Evolutionary conservation across 2,888 invertebrate species (phyloP).

Genomic region (Neoitamus cyanurus): DNA sequence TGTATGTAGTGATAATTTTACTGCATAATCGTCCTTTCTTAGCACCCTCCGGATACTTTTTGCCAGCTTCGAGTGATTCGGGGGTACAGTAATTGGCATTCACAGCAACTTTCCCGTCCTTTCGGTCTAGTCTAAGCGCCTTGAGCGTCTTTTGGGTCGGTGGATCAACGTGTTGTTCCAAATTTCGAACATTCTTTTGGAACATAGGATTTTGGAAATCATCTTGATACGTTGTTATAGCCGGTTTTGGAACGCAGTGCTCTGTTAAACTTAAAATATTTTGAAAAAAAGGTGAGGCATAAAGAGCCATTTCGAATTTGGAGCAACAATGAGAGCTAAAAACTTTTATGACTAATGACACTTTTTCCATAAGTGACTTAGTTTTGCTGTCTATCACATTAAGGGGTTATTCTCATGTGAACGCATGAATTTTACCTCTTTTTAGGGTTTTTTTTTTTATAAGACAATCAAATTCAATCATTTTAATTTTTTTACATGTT

Average conservation of each 20-base stretch:
- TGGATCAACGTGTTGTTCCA: neutral
- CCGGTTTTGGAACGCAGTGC: neutral
- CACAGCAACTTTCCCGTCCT: neutral
- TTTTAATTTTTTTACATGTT: no score
- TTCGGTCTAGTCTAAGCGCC: neutral
- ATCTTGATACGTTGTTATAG: neutral
- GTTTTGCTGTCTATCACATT: no score
- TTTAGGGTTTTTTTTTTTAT: no score
- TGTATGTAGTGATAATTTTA: constrained; percentile 5
- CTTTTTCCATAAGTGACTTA: neutral
- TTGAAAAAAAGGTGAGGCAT: constrained; percentile 31
- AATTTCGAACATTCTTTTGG: no score
- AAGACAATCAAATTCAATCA: no score
- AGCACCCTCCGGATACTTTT: no score
- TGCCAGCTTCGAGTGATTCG: neutral
- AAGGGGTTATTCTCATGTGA: no score
- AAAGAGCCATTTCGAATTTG: neutral
- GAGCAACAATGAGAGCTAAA: neutral
- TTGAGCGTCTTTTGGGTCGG: neutral
- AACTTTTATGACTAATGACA: neutral
- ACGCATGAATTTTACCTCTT: no score
- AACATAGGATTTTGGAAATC: neutral
- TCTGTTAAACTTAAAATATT: constrained; percentile 13
- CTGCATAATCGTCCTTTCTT: neutral
- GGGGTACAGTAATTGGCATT: neutral